phyloP scores from a whole-genome alignment of 2,113 vertebrate genomes.

The Aphelocoma coerulescens region DNA sequence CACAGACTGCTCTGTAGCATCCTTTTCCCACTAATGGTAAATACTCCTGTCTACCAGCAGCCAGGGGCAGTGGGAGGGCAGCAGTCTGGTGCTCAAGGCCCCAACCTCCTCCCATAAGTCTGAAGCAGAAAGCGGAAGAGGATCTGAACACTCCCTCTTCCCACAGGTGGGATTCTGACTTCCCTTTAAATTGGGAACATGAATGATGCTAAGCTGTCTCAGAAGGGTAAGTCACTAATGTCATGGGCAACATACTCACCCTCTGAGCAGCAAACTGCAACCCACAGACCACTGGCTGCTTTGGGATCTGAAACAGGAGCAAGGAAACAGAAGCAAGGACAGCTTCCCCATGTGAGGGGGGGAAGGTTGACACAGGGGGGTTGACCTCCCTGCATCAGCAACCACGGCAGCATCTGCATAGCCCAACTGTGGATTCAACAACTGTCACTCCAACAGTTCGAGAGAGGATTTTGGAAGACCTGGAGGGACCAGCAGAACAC shows the following conservation, averaged over 20 bases:
- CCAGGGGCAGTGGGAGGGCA: background rate
- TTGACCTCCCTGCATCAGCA: background rate
- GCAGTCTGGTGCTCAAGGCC: background rate
- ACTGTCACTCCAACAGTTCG: accelerated
- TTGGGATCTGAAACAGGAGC: background rate
- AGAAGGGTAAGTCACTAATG: background rate
- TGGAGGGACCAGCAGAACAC: background rate
- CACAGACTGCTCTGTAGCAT: background rate
- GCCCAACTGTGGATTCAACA: background rate
- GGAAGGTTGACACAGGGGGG: background rate
- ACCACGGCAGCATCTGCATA: background rate
- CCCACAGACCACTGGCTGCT: background rate
- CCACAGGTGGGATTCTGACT: background rate
- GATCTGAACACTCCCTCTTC: background rate
- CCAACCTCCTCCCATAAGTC: accelerated
- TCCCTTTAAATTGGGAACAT: background rate
- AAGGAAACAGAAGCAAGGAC: background rate
- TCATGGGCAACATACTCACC: background rate
- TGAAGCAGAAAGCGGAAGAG: background rate
- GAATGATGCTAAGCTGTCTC: background rate
- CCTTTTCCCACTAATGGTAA: background rate
- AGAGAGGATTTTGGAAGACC: background rate
- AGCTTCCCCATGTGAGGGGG: background rate
- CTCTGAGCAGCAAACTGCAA: background rate
- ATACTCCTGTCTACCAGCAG: background rate